Conservation (phyloP, 2,797 vertebrate genomes). For the Morus bassanus region DNA sequence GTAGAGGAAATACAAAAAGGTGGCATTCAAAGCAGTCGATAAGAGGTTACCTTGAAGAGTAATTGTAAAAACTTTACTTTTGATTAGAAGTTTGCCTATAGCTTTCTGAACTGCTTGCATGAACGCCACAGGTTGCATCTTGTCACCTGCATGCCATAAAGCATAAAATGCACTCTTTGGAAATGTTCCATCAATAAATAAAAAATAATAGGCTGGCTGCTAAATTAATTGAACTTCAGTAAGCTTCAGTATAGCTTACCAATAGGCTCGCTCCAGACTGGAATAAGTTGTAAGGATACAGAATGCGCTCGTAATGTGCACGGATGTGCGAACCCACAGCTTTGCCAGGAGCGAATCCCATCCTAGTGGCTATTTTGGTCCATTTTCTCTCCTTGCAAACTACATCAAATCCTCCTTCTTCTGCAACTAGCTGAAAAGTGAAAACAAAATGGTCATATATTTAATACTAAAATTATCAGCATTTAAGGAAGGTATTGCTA, state of each 20-base stretch:
- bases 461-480: neutral
- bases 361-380: slow-evolving; percentile 94
- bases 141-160: neutral
- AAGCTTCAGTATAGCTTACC: slow-evolving; percentile 72
- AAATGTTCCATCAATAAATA: neutral
- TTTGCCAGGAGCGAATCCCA: slow-evolving; percentile 96
- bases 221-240: neutral
- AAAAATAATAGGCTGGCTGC: neutral
- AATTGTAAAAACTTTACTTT: neutral
- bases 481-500: neutral
- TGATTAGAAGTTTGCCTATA: neutral
- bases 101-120: neutral
- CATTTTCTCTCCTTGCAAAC: slow-evolving; percentile 96
- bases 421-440: slow-evolving; percentile 87
- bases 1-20: neutral
- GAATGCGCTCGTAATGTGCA: slow-evolving; percentile 92
- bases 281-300: slow-evolving; percentile 96
- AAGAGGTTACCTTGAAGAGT: neutral
- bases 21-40: neutral
- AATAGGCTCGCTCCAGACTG: slow-evolving; percentile 88
- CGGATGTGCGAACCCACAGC: slow-evolving; percentile 95
- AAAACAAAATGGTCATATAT: neutral
- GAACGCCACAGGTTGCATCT: neutral
- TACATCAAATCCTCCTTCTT: slow-evolving; percentile 93
- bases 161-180: neutral